Evolutionary conservation across 1,140 invertebrate genomes (phyloP).

Genomic region (Drosophila kepulauana): DNA sequence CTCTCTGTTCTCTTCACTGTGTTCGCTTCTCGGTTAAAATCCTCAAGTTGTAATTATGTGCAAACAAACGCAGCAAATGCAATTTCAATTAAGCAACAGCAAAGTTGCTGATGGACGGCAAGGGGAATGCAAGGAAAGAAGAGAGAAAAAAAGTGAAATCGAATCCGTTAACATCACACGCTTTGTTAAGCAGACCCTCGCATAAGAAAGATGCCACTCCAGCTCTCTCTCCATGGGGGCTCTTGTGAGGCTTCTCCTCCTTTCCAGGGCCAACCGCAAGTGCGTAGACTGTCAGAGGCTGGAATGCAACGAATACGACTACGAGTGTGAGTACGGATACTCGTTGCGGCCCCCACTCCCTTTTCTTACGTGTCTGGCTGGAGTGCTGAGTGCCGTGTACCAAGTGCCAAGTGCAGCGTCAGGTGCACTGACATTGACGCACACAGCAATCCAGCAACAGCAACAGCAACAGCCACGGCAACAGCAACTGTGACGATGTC

Average conservation of each 20-base stretch:
- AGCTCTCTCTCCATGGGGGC: not conserved
- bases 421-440: slow-evolving; percentile 77
- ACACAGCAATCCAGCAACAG: slow-evolving; percentile 39
- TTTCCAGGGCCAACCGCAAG: slow-evolving; percentile 30
- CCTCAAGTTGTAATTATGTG: slow-evolving; percentile 69
- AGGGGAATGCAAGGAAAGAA: not conserved
- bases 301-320: slow-evolving; percentile 4
- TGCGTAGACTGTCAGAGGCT: slow-evolving; percentile 51
- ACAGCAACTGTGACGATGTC: not conserved
- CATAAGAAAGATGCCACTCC: slow-evolving; percentile 35
- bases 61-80: slow-evolving; percentile 76
- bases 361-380: slow-evolving; percentile 14
- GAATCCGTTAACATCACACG: slow-evolving; percentile 68
- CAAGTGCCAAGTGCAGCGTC: slow-evolving; percentile 65
- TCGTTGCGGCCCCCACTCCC: not conserved
- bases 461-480: not conserved
- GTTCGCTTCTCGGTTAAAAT: slow-evolving; percentile 14
- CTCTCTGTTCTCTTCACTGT: slow-evolving; percentile 3
- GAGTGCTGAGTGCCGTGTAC: slow-evolving; percentile 42
- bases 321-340: slow-evolving; percentile 1
- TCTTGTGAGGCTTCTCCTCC: slow-evolving; percentile 61
- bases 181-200: slow-evolving; percentile 50
- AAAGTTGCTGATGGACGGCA: slow-evolving; percentile 6
- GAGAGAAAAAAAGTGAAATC: slow-evolving; percentile 73
- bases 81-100: slow-evolving; percentile 73